These are phyloP conservation scores for Andricus grossulariae DNA, from an alignment of 1,140 invertebrate species.

Conservation along the genomic window DNA sequence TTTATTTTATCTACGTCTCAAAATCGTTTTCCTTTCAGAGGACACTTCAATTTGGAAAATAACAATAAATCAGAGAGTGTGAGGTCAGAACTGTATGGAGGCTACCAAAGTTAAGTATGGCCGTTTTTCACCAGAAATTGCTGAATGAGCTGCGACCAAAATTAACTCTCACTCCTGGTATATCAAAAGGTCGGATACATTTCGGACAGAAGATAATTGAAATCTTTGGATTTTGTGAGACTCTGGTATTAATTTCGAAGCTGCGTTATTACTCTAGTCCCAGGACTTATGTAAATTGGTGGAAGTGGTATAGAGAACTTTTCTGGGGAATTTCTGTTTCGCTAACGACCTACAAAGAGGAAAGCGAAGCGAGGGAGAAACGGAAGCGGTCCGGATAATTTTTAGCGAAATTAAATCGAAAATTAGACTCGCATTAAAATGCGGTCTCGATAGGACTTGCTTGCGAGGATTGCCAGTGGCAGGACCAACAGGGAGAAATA, in stretches of 20 bases:
- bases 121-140: too few relatives aligned
- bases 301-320: constrained; percentile 22
- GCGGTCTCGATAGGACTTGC: constrained; percentile 62
- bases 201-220: neutral
- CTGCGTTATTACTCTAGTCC: neutral
- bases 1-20: too few relatives aligned
- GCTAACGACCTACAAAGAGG: constrained; percentile 26
- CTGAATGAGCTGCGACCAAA: neutral
- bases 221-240: neutral
- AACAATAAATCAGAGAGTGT: too few relatives aligned
- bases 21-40: too few relatives aligned
- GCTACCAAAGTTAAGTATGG: too few relatives aligned
- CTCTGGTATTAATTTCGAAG: neutral
- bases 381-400: constrained; percentile 60
- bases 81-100: too few relatives aligned
- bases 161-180: neutral
- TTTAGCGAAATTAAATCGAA: constrained; percentile 74
- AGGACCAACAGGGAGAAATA: constrained; percentile 31
- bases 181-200: too few relatives aligned
- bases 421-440: constrained; percentile 73
- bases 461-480: constrained; percentile 62
- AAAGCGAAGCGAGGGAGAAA: constrained; percentile 31
- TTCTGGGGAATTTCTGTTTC: constrained; percentile 26
- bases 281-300: constrained; percentile 25
- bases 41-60: too few relatives aligned